These are phyloP conservation scores for Lissocephala sabroskyi DNA, from an alignment of 2,888 invertebrate genomes.

Conservation along the genomic window DNA sequence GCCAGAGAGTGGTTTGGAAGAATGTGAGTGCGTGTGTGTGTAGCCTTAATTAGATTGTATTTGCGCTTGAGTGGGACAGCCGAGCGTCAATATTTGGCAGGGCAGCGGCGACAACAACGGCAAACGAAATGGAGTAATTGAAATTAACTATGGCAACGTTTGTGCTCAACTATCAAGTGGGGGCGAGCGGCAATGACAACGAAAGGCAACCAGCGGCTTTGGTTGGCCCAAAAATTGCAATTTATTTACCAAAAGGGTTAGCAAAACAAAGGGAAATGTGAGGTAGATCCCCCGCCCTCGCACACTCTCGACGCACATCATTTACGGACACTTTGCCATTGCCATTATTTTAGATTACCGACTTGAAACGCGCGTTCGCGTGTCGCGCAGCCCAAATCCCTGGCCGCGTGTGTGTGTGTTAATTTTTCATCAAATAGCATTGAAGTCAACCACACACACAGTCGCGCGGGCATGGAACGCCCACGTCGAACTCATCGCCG, in stretches of 20 bases:
- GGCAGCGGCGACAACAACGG: constrained; percentile 7
- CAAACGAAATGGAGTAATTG: constrained; percentile 30
- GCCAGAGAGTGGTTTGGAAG: neutral
- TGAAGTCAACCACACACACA: constrained; percentile 33
- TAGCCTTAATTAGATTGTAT: constrained; percentile 51
- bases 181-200: neutral
- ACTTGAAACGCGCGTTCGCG: neutral
- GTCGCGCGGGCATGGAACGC: neutral
- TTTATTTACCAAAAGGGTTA: neutral
- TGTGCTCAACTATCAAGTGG: neutral
- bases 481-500: too few species aligned
- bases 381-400: neutral
- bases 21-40: constrained; percentile 3
- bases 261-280: neutral
- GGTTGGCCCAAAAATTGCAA: neutral
- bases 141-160: constrained; percentile 18
- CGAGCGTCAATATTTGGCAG: neutral
- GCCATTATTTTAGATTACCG: constrained; percentile 19
- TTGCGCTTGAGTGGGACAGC: constrained; percentile 22
- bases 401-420: constrained; percentile 10
- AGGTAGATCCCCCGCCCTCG: neutral
- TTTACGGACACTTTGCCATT: constrained; percentile 14
- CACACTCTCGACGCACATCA: constrained; percentile 4
- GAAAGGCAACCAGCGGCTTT: too few species aligned
- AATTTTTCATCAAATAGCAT: constrained; percentile 38